phyloP scores from a whole-genome alignment of 2,113 vertebrate species.

The Cololabis saira region DNA sequence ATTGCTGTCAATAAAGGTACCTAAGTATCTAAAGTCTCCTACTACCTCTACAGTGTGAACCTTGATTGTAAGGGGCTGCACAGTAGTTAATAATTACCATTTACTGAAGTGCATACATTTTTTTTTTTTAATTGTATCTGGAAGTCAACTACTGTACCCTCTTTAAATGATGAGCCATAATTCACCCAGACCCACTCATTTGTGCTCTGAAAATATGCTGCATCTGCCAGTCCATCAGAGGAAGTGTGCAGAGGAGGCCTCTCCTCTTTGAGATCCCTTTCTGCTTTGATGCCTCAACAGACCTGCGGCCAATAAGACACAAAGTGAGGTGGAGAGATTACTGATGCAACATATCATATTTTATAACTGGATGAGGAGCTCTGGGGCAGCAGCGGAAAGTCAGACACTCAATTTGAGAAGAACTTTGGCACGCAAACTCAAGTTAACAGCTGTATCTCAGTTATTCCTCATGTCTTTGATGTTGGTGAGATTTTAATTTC shows the following conservation, averaged over 20 bases:
- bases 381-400: slow-evolving; percentile 25
- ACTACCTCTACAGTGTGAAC: too few relatives aligned
- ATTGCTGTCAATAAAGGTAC: too few relatives aligned
- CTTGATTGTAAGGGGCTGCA: too few relatives aligned
- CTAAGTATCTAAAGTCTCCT: too few relatives aligned
- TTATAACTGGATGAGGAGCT: slow-evolving; percentile 44
- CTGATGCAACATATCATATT: slow-evolving; percentile 69
- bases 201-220: slow-evolving; percentile 53
- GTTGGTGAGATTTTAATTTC: background rate
- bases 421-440: slow-evolving; percentile 30
- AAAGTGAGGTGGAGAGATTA: slow-evolving; percentile 68
- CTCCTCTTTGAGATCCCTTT: slow-evolving; percentile 49
- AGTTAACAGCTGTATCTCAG: slow-evolving; percentile 15
- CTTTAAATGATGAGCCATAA: slow-evolving; percentile 51
- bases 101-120: slow-evolving; percentile 1
- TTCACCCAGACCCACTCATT: slow-evolving; percentile 55
- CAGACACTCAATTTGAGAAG: slow-evolving; percentile 17
- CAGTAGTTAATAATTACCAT: too few relatives aligned
- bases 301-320: slow-evolving; percentile 70
- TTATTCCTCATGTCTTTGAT: background rate
- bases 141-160: slow-evolving; percentile 29
- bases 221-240: slow-evolving; percentile 64
- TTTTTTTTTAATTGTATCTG: slow-evolving; percentile 12
- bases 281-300: slow-evolving; percentile 75
- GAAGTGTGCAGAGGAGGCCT: slow-evolving; percentile 44